Percentiles rank a stretch among this genome's conserved stretches.
Conservation (phyloP, 2,888 invertebrate genomes). For the Cordilura impudica region DNA sequence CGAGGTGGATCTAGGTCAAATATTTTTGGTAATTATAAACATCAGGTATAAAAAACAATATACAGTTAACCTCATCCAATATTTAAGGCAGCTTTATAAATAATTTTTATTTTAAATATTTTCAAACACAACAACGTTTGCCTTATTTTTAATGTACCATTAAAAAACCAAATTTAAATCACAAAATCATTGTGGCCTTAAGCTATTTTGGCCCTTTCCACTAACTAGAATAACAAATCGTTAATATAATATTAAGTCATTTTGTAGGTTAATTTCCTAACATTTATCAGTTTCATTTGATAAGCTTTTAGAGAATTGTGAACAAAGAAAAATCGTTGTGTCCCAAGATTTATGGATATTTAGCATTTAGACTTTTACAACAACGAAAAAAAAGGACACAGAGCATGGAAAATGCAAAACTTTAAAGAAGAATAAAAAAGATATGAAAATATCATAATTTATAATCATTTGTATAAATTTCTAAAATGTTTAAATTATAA, state of each 20-base stretch:
- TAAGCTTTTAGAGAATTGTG: not conserved
- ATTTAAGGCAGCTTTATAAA: not conserved
- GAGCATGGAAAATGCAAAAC: constrained; percentile 13
- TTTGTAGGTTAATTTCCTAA: constrained; percentile 57
- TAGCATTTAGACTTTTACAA: constrained; percentile 19
- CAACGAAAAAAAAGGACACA: not conserved
- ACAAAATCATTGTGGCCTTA: not conserved
- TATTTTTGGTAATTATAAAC: too few relatives aligned
- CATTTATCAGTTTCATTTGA: constrained; percentile 43
- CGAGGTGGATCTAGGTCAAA: too few relatives aligned
- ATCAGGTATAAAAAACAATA: too few relatives aligned
- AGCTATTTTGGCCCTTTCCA: too few relatives aligned
- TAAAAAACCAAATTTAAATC: too few relatives aligned
- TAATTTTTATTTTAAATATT: too few relatives aligned
- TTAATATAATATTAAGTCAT: constrained; percentile 40
- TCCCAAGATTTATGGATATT: constrained; percentile 27
- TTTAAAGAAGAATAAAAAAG: not conserved
- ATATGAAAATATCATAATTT: constrained; percentile 45
- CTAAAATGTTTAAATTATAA: too few relatives aligned
- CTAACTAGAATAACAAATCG: not conserved
- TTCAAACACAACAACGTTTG: too few relatives aligned
- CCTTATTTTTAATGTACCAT: not conserved
- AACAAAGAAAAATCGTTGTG: not conserved
- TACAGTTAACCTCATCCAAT: too few relatives aligned
- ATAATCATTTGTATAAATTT: constrained; percentile 36